Evolutionary conservation across 2,888 invertebrate species (phyloP).

Genomic region (Chymomyza fuscimana): DNA sequence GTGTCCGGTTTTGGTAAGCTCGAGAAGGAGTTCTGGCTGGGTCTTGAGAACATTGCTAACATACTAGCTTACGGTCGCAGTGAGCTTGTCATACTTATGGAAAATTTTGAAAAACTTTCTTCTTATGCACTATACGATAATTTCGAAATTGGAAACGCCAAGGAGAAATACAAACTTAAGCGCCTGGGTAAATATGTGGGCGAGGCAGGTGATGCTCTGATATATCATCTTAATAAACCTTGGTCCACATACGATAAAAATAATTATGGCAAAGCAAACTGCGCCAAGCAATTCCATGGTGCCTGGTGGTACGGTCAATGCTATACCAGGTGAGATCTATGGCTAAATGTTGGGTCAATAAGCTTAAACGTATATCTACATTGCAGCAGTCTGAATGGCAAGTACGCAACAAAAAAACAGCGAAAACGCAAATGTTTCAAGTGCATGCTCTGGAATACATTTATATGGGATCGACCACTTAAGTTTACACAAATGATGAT

Average conservation of each 20-base stretch:
- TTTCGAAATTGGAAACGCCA: neutral
- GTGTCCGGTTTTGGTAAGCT: neutral
- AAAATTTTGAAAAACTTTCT: neutral
- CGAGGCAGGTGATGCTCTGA: neutral
- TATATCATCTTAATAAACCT: neutral
- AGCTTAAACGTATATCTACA: too few species aligned
- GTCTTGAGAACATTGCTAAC: neutral
- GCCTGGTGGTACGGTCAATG: conserved; percentile 10
- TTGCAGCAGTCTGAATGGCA: conserved; percentile 9
- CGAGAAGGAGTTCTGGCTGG: neutral
- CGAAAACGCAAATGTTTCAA: too few species aligned
- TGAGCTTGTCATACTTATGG: neutral
- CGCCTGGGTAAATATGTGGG: neutral
- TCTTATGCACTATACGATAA: neutral
- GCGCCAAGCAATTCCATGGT: neutral
- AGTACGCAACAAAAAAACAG: neutral
- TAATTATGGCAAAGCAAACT: neutral
- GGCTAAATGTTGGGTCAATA: neutral
- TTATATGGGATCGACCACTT: neutral
- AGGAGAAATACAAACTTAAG: neutral
- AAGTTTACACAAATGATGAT: too few species aligned
- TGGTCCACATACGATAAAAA: neutral
- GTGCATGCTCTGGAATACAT: too few species aligned
- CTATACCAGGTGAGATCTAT: neutral
- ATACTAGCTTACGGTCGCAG: neutral